Percentiles rank a stretch among this genome's conserved stretches.
These are phyloP conservation scores for Spicauda simplicius DNA, from an alignment of 2,888 invertebrate species.

Conservation along the genomic window DNA sequence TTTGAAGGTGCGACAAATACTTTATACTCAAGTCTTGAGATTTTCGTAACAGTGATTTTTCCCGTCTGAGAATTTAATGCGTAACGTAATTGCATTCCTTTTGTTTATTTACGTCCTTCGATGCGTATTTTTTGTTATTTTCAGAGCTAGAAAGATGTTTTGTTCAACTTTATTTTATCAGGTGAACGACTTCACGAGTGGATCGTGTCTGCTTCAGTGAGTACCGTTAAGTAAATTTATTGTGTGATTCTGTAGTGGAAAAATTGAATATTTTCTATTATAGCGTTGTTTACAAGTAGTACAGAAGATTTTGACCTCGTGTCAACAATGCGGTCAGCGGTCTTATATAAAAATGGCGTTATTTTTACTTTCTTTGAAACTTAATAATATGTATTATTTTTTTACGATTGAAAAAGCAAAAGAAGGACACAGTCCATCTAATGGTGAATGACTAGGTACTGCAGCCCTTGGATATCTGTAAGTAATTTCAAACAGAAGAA, in stretches of 20 bases:
- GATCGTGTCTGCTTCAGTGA: slow-evolving; percentile 14
- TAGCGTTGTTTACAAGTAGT: slow-evolving; percentile 2
- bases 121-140: slow-evolving; percentile 33
- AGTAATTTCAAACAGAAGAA: too few relatives aligned
- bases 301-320: not conserved
- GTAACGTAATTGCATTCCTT: slow-evolving; percentile 63
- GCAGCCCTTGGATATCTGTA: too few relatives aligned
- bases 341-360: too few relatives aligned
- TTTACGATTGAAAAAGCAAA: too few relatives aligned
- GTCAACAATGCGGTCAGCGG: too few relatives aligned
- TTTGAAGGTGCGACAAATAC: slow-evolving; percentile 10
- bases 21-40: slow-evolving; percentile 43
- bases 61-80: slow-evolving; percentile 56
- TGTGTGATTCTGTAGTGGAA: not conserved
- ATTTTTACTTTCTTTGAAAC: too few relatives aligned
- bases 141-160: slow-evolving; percentile 24
- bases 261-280: slow-evolving; percentile 6
- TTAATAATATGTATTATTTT: too few relatives aligned
- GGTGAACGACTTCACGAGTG: slow-evolving; percentile 18
- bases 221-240: slow-evolving; percentile 23
- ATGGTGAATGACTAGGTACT: too few relatives aligned
- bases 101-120: slow-evolving; percentile 38
- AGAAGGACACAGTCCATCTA: too few relatives aligned
- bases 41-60: slow-evolving; percentile 69
- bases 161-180: slow-evolving; percentile 18